Evolutionary conservation across 2,113 vertebrate species (phyloP).

Genomic region (Prinia subflava): DNA sequence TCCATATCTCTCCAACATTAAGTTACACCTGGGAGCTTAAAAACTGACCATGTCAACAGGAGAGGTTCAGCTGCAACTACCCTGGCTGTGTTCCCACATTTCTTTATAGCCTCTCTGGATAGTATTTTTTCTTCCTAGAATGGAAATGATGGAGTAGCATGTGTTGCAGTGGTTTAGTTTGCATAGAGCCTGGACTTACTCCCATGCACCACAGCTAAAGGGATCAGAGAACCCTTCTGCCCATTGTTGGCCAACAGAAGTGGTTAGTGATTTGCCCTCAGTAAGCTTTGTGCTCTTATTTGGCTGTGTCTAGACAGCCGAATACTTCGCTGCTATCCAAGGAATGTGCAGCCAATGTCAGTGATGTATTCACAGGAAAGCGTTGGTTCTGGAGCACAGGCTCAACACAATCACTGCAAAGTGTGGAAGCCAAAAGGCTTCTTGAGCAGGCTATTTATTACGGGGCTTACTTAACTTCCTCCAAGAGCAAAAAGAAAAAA

Average conservation of each 20-base stretch:
- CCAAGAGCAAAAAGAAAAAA: neutral
- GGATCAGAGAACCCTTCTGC: conserved; percentile 40
- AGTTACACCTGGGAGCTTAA: neutral
- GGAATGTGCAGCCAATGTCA: conserved; percentile 64
- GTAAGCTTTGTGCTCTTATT: conserved; percentile 66
- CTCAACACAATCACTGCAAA: neutral
- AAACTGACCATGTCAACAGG: neutral
- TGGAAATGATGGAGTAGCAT: conserved; percentile 46
- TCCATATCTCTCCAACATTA: neutral
- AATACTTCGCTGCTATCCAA: conserved; percentile 59
- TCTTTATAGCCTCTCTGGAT: neutral
- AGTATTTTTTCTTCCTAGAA: conserved; percentile 53
- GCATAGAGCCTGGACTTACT: neutral
- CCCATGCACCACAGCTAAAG: neutral
- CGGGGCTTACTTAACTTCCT: neutral
- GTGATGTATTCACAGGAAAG: conserved; percentile 38
- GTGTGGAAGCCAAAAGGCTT: neutral
- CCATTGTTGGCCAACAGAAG: conserved; percentile 48
- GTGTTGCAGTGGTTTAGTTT: conserved; percentile 6
- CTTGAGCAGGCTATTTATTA: neutral
- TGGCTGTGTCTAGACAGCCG: conserved; percentile 65
- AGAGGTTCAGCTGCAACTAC: neutral
- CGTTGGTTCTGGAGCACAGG: conserved; percentile 37
- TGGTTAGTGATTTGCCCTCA: conserved; percentile 64
- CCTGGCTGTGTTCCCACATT: neutral